These are phyloP conservation scores for Leucoraja ocellata DNA, from an alignment of 2,797 vertebrate species.

Conservation along the genomic window DNA sequence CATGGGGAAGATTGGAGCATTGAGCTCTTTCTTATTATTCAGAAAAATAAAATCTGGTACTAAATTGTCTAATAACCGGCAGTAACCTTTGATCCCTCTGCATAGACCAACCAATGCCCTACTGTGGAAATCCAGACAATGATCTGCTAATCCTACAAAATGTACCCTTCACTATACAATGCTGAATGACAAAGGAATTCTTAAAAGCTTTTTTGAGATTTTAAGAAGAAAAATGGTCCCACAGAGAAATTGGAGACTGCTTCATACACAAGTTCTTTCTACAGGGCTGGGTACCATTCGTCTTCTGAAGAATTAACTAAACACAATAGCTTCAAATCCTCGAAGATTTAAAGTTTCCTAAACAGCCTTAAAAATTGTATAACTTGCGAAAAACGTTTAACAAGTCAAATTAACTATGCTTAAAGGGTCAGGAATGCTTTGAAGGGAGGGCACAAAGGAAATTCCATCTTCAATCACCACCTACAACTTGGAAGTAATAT, in stretches of 20 bases:
- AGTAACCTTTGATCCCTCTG: slow-evolving; percentile 21
- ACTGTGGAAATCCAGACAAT: slow-evolving; percentile 39
- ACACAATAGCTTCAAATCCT: slow-evolving; percentile 25
- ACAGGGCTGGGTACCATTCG: neutral
- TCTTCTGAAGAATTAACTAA: slow-evolving; percentile 13
- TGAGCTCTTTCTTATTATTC: neutral
- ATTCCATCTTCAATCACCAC: neutral
- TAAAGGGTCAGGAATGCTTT: slow-evolving; percentile 26
- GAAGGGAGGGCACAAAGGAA: neutral
- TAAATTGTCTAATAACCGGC: neutral
- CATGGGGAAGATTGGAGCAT: neutral
- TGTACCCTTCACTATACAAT: slow-evolving; percentile 22
- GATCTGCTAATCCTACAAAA: slow-evolving; percentile 40
- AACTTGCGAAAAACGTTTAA: slow-evolving; percentile 23
- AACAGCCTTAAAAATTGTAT: slow-evolving; percentile 15
- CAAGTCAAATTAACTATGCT: slow-evolving; percentile 37
- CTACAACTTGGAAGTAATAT: neutral
- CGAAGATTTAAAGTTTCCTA: slow-evolving; percentile 38
- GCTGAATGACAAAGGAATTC: slow-evolving; percentile 38
- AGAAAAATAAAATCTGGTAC: neutral
- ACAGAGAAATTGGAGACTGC: slow-evolving; percentile 40
- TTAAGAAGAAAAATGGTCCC: slow-evolving; percentile 33
- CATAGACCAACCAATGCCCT: slow-evolving; percentile 8
- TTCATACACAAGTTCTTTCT: neutral
- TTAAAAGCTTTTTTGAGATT: slow-evolving; percentile 36